phyloP scores from a whole-genome alignment of 2,113 vertebrate genomes.

The Python bivittatus region DNA sequence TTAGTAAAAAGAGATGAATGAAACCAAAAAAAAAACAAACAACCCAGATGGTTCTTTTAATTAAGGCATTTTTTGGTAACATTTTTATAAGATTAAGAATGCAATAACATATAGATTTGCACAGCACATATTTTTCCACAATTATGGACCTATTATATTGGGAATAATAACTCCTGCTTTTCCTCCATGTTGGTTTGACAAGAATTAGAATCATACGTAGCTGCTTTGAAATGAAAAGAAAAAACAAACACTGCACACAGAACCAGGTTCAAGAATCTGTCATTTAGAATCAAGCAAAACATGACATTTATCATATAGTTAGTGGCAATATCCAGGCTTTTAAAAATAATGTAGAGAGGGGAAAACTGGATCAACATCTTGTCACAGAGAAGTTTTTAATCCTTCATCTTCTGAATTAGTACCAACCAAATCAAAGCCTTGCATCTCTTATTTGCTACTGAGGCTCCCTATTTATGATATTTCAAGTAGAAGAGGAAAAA shows the following conservation, averaged over 20 bases:
- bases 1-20: constrained; percentile 19
- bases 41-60: background rate
- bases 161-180: background rate
- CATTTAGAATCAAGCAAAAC: background rate
- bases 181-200: background rate
- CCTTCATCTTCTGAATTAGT: background rate
- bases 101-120: background rate
- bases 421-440: background rate
- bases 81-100: background rate
- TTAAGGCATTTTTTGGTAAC: background rate
- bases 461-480: background rate
- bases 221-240: background rate
- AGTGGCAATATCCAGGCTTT: background rate
- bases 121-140: background rate
- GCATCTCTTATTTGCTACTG: background rate
- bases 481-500: background rate
- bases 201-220: background rate
- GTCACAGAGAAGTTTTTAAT: background rate
- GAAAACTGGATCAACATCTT: background rate
- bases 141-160: background rate
- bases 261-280: background rate
- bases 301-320: background rate
- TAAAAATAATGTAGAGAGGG: background rate
- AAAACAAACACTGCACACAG: background rate
- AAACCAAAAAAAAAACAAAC: background rate